These are phyloP conservation scores for Cyphotilapia sp. DNA, from an alignment of 2,113 vertebrate genomes.

Conservation along the genomic window DNA sequence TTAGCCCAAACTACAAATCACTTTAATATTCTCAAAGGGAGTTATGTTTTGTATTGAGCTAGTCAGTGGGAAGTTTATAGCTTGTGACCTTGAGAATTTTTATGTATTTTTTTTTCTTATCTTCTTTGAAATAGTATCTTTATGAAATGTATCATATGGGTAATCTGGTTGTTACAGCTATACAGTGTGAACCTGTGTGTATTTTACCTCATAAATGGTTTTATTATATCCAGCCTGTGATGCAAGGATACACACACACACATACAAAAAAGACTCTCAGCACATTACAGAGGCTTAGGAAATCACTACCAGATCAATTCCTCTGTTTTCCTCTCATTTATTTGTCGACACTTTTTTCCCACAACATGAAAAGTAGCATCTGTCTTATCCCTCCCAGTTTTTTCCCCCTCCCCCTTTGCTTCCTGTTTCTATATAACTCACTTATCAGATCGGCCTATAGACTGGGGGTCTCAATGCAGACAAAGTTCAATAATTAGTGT, in stretches of 20 bases:
- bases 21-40: conserved; percentile 12
- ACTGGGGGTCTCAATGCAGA: conserved; percentile 15
- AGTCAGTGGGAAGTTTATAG: not conserved
- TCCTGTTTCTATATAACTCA: not conserved
- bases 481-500: conserved; percentile 50
- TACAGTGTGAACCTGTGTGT: not conserved
- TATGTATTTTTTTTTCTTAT: not conserved
- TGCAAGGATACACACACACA: not conserved
- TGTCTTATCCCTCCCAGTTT: not conserved
- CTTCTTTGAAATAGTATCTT: not conserved
- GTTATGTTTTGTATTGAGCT: not conserved
- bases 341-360: not conserved
- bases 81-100: conserved; percentile 5
- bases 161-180: not conserved
- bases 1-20: conserved; percentile 14
- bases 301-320: not conserved
- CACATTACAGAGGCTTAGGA: not conserved
- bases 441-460: conserved; percentile 3
- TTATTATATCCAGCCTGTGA: not conserved
- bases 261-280: not conserved
- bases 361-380: not conserved
- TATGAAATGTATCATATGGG: not conserved
- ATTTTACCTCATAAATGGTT: not conserved
- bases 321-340: not conserved
- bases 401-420: not conserved